Evolutionary conservation across 2,888 invertebrate genomes (phyloP), one percentile per base, ranked within the genome.

Genomic region (Rotaria magnacalcarata): DNA sequence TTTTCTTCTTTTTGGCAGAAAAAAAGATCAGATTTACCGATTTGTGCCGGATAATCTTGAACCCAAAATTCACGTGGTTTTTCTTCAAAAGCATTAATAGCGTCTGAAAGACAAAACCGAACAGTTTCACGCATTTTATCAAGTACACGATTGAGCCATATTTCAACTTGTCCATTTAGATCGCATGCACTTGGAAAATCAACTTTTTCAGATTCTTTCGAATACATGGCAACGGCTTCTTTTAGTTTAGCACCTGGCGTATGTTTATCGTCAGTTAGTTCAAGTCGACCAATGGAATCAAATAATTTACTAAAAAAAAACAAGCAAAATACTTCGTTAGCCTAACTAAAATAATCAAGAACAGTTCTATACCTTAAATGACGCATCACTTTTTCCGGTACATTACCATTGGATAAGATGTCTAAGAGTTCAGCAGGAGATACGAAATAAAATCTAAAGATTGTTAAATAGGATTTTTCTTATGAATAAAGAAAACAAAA

Each of bases 351-450:
- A 11, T 0, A 11, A 52, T 52, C 52, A 67, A 34, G 34, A 34
- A 34, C 34, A 16, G 24, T 27, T 16, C 7, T 27, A 27, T 67
- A 67, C 67, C 67, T 67, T 80, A 88, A 85, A 85, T 88, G 88
- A 74, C 87, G 87, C 88, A 88, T 87, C 14, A 89, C 88, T 88
- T 89, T 88, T 54, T 94, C 94, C 8, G 97, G 96, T 90, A 96
- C 95, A 90, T 96, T 97, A 87, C 97, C 97, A 91, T 97, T 97
- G 21, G 97, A 97, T 84, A 97, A 92, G 88, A 97, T 95, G 91
- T 97, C 97, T 87, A 97, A 92, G 86, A 97, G 92, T 92, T 97
- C 97, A 85, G 96, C 96, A 14, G 96, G 96, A 19, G 97, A 97
- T 2, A 97, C 96, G 91, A 97, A 97, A 92, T 97, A 97, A 92